Base-by-base conservation (phyloP, 1,140 invertebrate species). In the Cydia strobilella region DNA sequence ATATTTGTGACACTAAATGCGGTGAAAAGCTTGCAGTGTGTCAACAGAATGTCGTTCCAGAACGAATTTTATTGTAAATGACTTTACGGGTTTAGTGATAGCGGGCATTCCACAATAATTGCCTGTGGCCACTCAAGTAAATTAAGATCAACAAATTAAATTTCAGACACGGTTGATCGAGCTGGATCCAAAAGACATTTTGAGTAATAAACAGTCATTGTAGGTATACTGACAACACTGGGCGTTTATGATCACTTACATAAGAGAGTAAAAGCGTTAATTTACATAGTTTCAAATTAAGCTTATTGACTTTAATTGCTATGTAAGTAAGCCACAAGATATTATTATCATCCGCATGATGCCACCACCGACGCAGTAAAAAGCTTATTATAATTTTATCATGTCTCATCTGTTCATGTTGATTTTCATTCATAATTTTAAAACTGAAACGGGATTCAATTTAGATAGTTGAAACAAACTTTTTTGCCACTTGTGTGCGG, bases 111-210 rank as follows among this genome's bases (percentile, higher is more conserved):
- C 65, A 69, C 25, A 69, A 69, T 69, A 69, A 69, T 69, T 69
- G 65, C 65, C 31, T 69, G 25, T 31, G 65, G 31, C 35, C 35
- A n/a, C 31, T 35, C 25, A 13, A 35, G 15, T 69, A 69, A 69
- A 69, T 69, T 69, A 69, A 69, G 65, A 39, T 39, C 65, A 69
- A 69, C 65, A 69, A 69, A 69, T 69, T 69, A 69, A 69, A 69
- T 69, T 66, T 69, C 31, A 69, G 65, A 69, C 31, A 69, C 65
- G 65, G 27, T 69, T 69, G 65, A 69, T 42, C 15, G 27, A 15
- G 18, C 65, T 69, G 31, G 65, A 69, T 69, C 65, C 23, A 35
- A 69, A n/a, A 69, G 23, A 69, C 6, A 18, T 35, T 35, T 39
- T 6, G 15, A 9, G 51, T 69, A 69, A 69, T 69, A 69, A 69